phyloP scores from a whole-genome alignment of 1,140 invertebrate species.

The Rhizoglyphus robini region DNA sequence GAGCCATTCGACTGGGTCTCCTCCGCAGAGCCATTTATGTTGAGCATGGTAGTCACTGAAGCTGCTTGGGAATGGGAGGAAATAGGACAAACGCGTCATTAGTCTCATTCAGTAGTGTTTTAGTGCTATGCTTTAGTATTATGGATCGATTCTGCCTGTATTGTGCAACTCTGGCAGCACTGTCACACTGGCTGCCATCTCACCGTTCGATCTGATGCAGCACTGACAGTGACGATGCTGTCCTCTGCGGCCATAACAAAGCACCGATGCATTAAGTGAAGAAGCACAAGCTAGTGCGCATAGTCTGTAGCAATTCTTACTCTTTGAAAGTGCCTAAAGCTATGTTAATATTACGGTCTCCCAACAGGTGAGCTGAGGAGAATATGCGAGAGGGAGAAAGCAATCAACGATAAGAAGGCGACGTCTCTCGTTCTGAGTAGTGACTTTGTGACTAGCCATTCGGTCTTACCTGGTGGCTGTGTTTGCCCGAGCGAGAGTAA shows the following conservation, averaged over 20 bases:
- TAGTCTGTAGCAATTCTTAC: not conserved
- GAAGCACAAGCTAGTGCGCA: not conserved
- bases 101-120: too few species aligned
- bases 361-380: constrained; percentile 7
- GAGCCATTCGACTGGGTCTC: not conserved
- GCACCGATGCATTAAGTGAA: too few species aligned
- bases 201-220: not conserved
- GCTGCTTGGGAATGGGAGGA: not conserved
- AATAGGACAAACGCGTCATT: not conserved
- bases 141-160: too few species aligned
- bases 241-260: too few species aligned
- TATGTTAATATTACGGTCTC: not conserved
- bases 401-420: not conserved
- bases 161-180: too few species aligned
- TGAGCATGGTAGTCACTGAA: constrained; percentile 13
- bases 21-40: constrained; percentile 15
- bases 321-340: constrained; percentile 3
- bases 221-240: not conserved
- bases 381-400: not conserved
- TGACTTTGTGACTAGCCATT: not conserved
- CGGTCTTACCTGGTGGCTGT: not conserved
- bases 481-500: constrained; percentile 11
- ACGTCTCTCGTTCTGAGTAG: not conserved
- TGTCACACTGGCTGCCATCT: too few species aligned
- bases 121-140: too few species aligned